Percentiles rank a stretch among this genome's conserved stretches.
Evolutionary conservation across 2,113 vertebrate species (phyloP).

Genomic region (Antigone vipio): DNA sequence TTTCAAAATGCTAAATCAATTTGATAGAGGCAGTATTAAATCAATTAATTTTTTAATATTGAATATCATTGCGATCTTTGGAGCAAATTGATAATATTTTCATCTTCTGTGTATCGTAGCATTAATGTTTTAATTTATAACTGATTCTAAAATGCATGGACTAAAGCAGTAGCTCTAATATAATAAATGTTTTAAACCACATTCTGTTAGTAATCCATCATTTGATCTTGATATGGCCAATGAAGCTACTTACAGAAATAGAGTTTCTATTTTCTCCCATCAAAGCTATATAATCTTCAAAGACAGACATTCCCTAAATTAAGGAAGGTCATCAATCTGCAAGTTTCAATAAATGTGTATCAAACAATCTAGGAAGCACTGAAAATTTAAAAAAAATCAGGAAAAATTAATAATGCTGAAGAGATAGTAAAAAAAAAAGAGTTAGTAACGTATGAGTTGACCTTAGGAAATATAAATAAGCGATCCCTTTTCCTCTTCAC

Average conservation of each 20-base stretch:
- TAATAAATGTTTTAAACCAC: background rate
- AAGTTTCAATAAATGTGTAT: constrained; percentile 19
- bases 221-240: constrained; percentile 12
- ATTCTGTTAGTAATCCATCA: background rate
- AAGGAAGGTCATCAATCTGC: constrained; percentile 5
- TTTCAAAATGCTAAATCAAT: constrained; percentile 14
- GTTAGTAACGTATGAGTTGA: background rate
- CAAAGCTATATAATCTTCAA: constrained; percentile 28
- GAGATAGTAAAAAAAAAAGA: background rate
- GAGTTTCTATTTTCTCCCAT: constrained; percentile 3
- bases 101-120: background rate
- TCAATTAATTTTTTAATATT: constrained; percentile 42
- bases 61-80: constrained; percentile 9
- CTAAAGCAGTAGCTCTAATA: constrained; percentile 2
- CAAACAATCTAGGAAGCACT: background rate
- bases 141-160: constrained; percentile 1
- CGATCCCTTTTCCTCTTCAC: background rate
- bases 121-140: constrained; percentile 51
- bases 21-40: background rate
- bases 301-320: constrained; percentile 8
- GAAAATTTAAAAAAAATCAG: background rate
- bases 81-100: constrained; percentile 33
- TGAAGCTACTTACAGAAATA: constrained; percentile 33
- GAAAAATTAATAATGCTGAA: background rate
- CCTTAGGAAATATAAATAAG: background rate